Percentiles rank a stretch among this genome's conserved stretches.
Conservation (phyloP, 2,113 vertebrate genomes). For the Notiomystis cincta region DNA sequence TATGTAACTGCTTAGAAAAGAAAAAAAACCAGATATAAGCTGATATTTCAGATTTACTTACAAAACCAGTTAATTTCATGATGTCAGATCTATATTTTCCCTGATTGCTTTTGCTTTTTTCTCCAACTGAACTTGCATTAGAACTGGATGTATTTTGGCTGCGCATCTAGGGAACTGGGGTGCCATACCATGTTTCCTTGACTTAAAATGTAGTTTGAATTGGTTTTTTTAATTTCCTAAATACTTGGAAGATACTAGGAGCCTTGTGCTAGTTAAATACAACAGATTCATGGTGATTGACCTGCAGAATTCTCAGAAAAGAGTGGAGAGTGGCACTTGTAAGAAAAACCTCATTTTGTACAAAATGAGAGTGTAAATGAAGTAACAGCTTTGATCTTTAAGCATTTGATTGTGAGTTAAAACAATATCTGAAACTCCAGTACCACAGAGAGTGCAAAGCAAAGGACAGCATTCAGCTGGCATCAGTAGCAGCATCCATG, state of each 20-base stretch:
- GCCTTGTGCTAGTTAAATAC: neutral
- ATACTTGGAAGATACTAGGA: neutral
- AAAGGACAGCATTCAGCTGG: neutral
- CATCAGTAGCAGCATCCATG: neutral
- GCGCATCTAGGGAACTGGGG: neutral
- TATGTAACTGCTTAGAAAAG: neutral
- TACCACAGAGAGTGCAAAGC: neutral
- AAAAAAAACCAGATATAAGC: neutral
- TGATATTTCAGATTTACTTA: neutral
- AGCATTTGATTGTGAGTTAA: neutral
- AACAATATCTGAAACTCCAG: neutral
- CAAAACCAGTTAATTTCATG: neutral
- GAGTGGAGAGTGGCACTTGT: accelerated
- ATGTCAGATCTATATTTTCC: neutral
- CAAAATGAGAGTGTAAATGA: neutral
- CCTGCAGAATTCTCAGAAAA: neutral
- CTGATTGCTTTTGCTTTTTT: neutral
- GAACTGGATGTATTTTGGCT: slow-evolving; percentile 34
- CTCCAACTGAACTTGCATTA: neutral
- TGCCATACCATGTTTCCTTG: neutral
- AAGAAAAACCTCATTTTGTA: neutral
- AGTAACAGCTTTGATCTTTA: neutral
- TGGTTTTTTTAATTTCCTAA: slow-evolving; percentile 33
- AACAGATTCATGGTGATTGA: neutral
- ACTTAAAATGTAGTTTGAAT: neutral